Percentiles rank a stretch among this genome's conserved stretches.
These are phyloP conservation scores for Scaptomyza montana DNA, from an alignment of 1,140 invertebrate species.

Conservation along the genomic window DNA sequence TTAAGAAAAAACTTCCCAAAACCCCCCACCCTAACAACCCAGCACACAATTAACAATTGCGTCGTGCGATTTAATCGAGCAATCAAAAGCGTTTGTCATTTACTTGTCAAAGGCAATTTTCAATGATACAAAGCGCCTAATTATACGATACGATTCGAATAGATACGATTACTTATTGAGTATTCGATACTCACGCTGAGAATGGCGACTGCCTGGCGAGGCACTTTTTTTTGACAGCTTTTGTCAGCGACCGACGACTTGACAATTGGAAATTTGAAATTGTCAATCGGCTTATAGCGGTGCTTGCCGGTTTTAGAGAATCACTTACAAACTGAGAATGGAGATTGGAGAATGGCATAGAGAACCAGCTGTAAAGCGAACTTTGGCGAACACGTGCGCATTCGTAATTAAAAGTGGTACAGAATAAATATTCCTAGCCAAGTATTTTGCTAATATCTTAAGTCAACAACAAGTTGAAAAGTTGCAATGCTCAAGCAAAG, in stretches of 20 bases:
- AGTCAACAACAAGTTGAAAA: neutral
- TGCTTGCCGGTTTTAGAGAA: slow-evolving; percentile 8
- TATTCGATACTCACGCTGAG: slow-evolving; percentile 14
- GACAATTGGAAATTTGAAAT: slow-evolving; percentile 32
- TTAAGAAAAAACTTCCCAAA: neutral
- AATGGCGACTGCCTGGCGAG: slow-evolving; percentile 29
- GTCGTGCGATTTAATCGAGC: slow-evolving; percentile 73
- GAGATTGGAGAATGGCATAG: slow-evolving; percentile 26
- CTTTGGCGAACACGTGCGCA: slow-evolving; percentile 62
- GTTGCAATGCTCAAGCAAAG: too few species aligned
- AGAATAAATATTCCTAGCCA: slow-evolving; percentile 47
- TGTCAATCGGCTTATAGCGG: slow-evolving; percentile 15
- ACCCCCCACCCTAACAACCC: neutral
- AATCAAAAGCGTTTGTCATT: slow-evolving; percentile 80
- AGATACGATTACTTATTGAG: slow-evolving; percentile 7
- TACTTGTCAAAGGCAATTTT: slow-evolving; percentile 76
- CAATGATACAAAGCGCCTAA: slow-evolving; percentile 63
- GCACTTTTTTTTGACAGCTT: slow-evolving; percentile 60
- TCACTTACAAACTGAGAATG: neutral
- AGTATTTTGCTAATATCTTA: slow-evolving; percentile 21
- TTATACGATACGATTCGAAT: slow-evolving; percentile 55
- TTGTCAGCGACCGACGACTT: slow-evolving; percentile 21
- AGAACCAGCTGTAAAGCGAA: neutral
- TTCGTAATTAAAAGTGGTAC: slow-evolving; percentile 60
- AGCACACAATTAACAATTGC: slow-evolving; percentile 70